A percentile compares a stretch with the other conserved stretches of the same genome.
Conservation (phyloP, 1,140 invertebrate species). For the Coenobita brevimanus region DNA sequence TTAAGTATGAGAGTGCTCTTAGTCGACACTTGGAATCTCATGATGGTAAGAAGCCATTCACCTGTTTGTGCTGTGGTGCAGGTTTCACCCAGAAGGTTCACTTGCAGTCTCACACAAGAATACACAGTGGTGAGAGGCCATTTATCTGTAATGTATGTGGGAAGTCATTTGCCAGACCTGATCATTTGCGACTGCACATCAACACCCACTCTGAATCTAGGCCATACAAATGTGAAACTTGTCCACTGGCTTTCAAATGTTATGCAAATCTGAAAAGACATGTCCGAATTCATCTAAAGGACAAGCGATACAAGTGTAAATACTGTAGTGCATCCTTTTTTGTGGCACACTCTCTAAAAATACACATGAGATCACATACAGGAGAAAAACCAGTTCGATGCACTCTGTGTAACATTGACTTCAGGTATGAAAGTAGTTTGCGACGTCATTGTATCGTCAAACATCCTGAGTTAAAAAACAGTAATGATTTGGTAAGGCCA, state of each 20-base stretch:
- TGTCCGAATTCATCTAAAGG: conserved; percentile 5
- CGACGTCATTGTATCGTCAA: not conserved
- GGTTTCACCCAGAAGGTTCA: conserved; percentile 38
- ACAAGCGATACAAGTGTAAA: not conserved
- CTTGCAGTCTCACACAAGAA: not conserved
- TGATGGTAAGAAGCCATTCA: conserved; percentile 15
- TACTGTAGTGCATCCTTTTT: conserved; percentile 21
- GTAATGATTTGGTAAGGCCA: not conserved
- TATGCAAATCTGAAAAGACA: conserved; percentile 10
- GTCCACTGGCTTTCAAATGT: conserved; percentile 18
- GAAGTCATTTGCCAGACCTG: conserved; percentile 16
- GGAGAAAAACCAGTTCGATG: conserved; percentile 33
- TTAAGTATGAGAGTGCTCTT: not conserved
- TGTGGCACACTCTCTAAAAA: conserved; percentile 17
- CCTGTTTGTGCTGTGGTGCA: not conserved
- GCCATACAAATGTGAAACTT: conserved; percentile 26
- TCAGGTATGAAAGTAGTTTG: conserved; percentile 34
- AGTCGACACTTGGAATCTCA: not conserved
- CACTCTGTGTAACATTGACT: conserved; percentile 13
- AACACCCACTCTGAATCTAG: conserved; percentile 4
- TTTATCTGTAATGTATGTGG: conserved; percentile 25
- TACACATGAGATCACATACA: conserved; percentile 24
- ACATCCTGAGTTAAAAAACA: conserved; percentile 26
- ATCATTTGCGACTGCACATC: not conserved
- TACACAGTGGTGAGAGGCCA: conserved; percentile 27